Evolutionary conservation across 2,113 vertebrate genomes (phyloP), one percentile per base, ranked within the genome.

Genomic region (Cacatua alba): DNA sequence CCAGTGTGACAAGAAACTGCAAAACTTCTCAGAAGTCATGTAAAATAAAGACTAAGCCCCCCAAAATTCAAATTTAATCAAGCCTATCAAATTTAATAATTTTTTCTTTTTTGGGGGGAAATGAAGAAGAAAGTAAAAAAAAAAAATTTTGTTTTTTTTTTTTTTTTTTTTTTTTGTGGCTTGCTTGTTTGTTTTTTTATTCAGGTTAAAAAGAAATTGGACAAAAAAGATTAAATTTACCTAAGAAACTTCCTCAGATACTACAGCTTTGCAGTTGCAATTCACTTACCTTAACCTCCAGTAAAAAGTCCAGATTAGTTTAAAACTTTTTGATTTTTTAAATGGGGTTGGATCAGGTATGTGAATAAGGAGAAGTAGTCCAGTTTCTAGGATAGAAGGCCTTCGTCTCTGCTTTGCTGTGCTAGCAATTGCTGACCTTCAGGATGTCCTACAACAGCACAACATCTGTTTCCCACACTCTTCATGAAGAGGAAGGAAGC

Each of bases 51-150:
- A 43, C 16, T 44, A 82, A 52, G 33, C 1, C 2, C 1, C 39
- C 52, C 68, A 62, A 29, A 65, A 64, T 7, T 29, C 3, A 41
- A 41, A 41, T 41, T 41, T 41, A 41, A 41, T 41, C 41, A 11
- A 35, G 8, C 10, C 12, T 79, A 68, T 69, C 13, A 37, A 67
- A 60, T 11, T 2, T 41, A 92, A 75, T 4, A 1, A 46, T 44
- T 82, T 75, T 5, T 89, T 77, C 19, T 24, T 13, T 63, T 25
- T 59, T 20, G 18, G 26, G 7, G 67, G 29, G 4, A 53, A 76
- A 76, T 5, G 0, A 0, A 11, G 33, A 9, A 59, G 12, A 59
- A n/a, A 59, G 33, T 15, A 19, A 1, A 24, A 13, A 33, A 28
- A 12, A 29, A 71, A 28, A 43, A 7, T 7, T 37, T 37, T 44